phyloP scores from a whole-genome alignment of 2,888 invertebrate species.

The Drosophila subquinaria region DNA sequence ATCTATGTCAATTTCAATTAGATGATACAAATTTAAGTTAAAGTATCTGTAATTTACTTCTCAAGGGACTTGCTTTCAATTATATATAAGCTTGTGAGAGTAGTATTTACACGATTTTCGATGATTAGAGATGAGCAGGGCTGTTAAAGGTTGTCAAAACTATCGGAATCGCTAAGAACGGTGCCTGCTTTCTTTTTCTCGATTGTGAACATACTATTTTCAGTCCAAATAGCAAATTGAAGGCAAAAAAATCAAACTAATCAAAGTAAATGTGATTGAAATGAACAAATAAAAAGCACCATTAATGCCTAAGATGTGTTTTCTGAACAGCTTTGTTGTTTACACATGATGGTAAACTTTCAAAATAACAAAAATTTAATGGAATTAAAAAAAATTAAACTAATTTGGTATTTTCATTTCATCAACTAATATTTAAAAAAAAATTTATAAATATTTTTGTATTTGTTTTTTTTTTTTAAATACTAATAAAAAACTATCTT shows the following conservation, averaged over 20 bases:
- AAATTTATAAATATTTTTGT: background rate
- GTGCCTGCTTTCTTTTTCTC: background rate
- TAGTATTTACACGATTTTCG: slow-evolving; percentile 15
- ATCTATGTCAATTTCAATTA: background rate
- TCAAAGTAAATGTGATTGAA: too few relatives aligned
- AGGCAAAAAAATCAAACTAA: too few relatives aligned
- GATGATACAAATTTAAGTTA: background rate
- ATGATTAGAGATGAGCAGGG: slow-evolving; percentile 1
- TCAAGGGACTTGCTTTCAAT: background rate
- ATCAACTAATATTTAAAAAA: background rate
- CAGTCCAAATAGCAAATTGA: too few relatives aligned
- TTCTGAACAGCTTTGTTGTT: too few relatives aligned
- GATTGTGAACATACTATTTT: background rate
- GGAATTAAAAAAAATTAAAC: too few relatives aligned
- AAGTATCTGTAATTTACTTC: background rate
- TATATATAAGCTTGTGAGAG: background rate
- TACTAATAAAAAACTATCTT: background rate
- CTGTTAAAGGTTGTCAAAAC: background rate
- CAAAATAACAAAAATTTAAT: too few relatives aligned
- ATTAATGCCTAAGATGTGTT: too few relatives aligned
- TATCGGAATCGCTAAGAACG: background rate
- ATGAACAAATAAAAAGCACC: too few relatives aligned
- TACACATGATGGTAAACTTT: too few relatives aligned
- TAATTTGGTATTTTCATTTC: too few relatives aligned
- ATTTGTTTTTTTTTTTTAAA: too few relatives aligned